Conservation (phyloP, 2,888 invertebrate genomes). For the Branchipolynoe longqiensis region DNA sequence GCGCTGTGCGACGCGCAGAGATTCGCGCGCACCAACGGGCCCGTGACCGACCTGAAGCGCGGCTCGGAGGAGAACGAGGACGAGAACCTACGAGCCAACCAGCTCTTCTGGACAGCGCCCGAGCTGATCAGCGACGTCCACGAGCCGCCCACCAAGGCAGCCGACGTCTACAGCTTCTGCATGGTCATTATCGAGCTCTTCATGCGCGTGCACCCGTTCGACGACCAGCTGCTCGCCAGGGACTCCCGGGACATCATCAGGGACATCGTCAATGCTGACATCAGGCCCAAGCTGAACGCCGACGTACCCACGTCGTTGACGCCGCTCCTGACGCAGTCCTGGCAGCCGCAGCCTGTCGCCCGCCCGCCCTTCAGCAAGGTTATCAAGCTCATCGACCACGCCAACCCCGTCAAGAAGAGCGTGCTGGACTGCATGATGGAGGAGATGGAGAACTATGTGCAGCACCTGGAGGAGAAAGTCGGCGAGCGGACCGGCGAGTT, state of each 20-base stretch:
- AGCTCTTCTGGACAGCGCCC: constrained; percentile 69
- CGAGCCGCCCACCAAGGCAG: constrained; percentile 55
- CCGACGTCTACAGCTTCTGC: constrained; percentile 71
- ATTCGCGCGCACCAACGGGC: background rate
- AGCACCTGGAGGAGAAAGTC: constrained; percentile 74
- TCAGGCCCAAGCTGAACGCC: constrained; percentile 54
- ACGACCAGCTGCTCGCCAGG: background rate
- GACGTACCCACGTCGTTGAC: constrained; percentile 67
- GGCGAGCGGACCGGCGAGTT: constrained; percentile 72
- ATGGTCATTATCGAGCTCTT: constrained; percentile 76
- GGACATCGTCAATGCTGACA: background rate
- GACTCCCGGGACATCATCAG: background rate
- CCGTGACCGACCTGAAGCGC: background rate
- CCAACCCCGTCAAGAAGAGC: constrained; percentile 72
- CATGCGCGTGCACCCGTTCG: constrained; percentile 74
- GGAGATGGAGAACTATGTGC: constrained; percentile 77
- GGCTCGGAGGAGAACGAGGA: constrained; percentile 13
- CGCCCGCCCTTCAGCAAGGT: constrained; percentile 74
- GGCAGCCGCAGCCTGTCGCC: constrained; percentile 70
- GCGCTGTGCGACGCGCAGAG: background rate
- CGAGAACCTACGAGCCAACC: constrained; percentile 60
- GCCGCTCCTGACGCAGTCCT: constrained; percentile 72
- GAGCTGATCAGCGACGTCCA: constrained; percentile 61
- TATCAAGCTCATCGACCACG: constrained; percentile 64
- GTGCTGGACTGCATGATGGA: constrained; percentile 80